Base-by-base conservation (phyloP, 2,797 vertebrate genomes). In the Myotis findleyi region DNA sequence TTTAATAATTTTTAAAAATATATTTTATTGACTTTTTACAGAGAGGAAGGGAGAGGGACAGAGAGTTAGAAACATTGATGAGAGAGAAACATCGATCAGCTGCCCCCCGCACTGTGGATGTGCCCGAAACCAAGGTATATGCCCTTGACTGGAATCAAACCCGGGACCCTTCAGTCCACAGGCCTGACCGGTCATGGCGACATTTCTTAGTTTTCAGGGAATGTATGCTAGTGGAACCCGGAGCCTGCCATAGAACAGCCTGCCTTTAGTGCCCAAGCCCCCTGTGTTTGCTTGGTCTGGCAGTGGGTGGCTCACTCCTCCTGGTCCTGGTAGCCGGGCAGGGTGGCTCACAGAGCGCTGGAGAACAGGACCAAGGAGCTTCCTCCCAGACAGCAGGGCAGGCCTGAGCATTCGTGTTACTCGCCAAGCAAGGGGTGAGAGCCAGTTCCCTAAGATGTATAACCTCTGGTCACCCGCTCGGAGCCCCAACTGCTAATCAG, bases 121-220 rank as follows among this genome's bases (percentile, higher is more conserved):
- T 44, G 8, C 41, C 41, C 8, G 8, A 7, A 44, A 44, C 41
- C 41, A 44, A 44, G 41, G 41, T 10, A 44, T 7, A 44, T 44
- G 41, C 41, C 41, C 41, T 44, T 44, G 41, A 44, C 41, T 9
- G 41, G 41, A 44, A 44, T 44, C 41, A 44, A 44, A 44, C 41
- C 41, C 41, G 9, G 41, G 41, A 44, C 41, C 41, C 41, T 44
- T 44, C 8, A 41, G 41, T 41, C 41, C 41, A 0, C 7, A 41
- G 41, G 41, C 41, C 41, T n/a, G n/a, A n/a, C 41, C 41, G 2
- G 41, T 44, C 41, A 44, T 10, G 41, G 9, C 9, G 55, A 38
- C 25, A 49, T 30, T 88, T 44, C 59, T 93, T 80, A 47, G n/a
- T 11, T 38, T 72, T n/a, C 86, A 75, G 95, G 82, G 30, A 62